Percentiles rank a stretch among this genome's conserved stretches.
phyloP scores from a whole-genome alignment of 2,113 vertebrate genomes.

The Pseudopodoces humilis region DNA sequence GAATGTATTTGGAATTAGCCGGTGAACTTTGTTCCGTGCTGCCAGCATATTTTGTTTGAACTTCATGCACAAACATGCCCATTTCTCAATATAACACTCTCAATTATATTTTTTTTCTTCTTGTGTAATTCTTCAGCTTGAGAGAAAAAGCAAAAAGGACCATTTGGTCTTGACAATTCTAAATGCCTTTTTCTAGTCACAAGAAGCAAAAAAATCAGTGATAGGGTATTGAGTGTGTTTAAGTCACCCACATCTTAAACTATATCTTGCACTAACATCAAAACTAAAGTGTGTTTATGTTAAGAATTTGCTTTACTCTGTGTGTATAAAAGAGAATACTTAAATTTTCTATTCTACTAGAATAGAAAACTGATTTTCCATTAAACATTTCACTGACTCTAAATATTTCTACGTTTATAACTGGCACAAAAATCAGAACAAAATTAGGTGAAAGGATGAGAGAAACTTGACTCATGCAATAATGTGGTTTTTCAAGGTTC shows the following conservation, averaged over 20 bases:
- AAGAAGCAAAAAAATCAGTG: background rate
- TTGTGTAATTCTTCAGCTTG: background rate
- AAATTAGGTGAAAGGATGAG: conserved; percentile 18
- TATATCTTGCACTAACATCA: background rate
- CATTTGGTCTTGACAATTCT: background rate
- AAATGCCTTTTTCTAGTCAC: background rate
- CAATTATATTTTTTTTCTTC: background rate
- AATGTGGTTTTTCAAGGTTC: conserved; percentile 22
- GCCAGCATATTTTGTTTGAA: conserved; percentile 45
- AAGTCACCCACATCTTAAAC: background rate
- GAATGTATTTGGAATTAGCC: conserved; percentile 20
- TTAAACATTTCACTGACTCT: background rate
- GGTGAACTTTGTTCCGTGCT: conserved; percentile 30
- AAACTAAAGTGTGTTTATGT: background rate
- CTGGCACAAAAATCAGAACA: background rate
- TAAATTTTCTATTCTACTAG: background rate
- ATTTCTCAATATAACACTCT: conserved; percentile 25
- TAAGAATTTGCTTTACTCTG: background rate
- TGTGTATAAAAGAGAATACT: background rate
- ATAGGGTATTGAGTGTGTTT: background rate
- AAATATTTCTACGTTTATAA: background rate
- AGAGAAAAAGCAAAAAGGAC: background rate
- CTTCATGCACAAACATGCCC: conserved; percentile 52
- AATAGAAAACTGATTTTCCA: background rate
- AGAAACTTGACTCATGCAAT: background rate